These are phyloP conservation scores for Clavelina lepadiformis DNA, from an alignment of 23 tunicate genomes.

Conservation along the genomic window DNA sequence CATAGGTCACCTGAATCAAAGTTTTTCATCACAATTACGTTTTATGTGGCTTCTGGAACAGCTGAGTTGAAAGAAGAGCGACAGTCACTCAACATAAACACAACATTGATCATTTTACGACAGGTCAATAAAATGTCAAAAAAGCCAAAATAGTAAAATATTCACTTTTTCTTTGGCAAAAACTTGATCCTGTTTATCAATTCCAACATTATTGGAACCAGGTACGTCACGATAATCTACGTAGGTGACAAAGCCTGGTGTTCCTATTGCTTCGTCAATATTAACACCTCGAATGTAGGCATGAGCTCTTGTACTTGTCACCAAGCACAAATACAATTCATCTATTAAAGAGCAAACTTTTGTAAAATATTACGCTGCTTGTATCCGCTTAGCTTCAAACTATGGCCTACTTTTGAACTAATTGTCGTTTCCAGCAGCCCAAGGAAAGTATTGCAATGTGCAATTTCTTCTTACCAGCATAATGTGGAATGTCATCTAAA, in stretches of 20 bases:
- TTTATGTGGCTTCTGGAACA: too few species aligned
- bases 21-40: too few species aligned
- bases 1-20: conserved; percentile 50
- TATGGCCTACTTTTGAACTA: too few species aligned
- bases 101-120: too few species aligned
- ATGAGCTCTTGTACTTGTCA: conserved; percentile 70
- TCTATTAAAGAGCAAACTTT: too few species aligned
- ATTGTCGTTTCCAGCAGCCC: too few species aligned
- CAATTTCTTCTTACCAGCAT: too few species aligned
- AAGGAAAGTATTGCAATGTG: too few species aligned
- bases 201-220: conserved; percentile 30
- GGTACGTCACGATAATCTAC: conserved; percentile 55
- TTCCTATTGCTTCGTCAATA: conserved; percentile 22
- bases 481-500: conserved; percentile 76
- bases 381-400: too few species aligned
- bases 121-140: background rate
- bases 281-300: conserved; percentile 56
- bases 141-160: background rate
- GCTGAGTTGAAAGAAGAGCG: too few species aligned
- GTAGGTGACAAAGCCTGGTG: conserved; percentile 72
- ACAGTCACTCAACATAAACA: too few species aligned
- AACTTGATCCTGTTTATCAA: conserved; percentile 21
- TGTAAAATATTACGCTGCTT: too few species aligned
- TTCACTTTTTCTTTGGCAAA: conserved; percentile 64
- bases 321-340: conserved; percentile 65